These are phyloP conservation scores for Mionectes macconnelli DNA, from an alignment of 2,113 vertebrate species.

Conservation along the genomic window DNA sequence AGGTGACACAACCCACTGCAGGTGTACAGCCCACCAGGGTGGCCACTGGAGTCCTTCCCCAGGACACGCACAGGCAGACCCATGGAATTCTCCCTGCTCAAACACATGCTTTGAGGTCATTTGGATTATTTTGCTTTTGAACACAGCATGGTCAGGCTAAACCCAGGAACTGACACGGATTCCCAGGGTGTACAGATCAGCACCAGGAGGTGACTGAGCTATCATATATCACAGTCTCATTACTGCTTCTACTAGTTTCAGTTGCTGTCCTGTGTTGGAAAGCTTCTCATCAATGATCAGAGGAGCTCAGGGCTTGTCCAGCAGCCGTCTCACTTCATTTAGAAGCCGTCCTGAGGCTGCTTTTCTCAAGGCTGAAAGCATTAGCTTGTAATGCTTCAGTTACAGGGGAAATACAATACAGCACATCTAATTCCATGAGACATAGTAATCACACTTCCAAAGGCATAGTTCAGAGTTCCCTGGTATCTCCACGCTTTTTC, in stretches of 20 bases:
- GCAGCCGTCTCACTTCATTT: neutral
- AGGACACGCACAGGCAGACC: rapidly evolving
- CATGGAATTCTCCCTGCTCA: neutral
- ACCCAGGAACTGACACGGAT: neutral
- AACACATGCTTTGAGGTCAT: neutral
- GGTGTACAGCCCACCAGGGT: rapidly evolving
- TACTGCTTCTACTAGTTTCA: neutral
- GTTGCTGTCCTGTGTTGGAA: neutral
- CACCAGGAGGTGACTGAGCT: neutral
- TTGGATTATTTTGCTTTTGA: neutral
- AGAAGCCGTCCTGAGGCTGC: neutral
- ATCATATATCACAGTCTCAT: rapidly evolving
- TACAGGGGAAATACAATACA: neutral
- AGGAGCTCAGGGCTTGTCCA: neutral
- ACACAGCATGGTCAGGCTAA: rapidly evolving
- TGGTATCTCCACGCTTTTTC: neutral
- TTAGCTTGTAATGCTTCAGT: neutral
- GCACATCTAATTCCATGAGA: neutral
- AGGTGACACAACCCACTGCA: neutral
- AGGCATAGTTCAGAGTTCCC: neutral
- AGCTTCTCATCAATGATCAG: neutral
- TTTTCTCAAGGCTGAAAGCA: neutral
- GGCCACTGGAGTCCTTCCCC: neutral
- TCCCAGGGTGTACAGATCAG: no score
- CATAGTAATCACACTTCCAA: neutral